Percentiles rank a stretch among this genome's conserved stretches.
Conservation (phyloP, 64 coral and sea anemone species). For the Dendronephthya gigantea region DNA sequence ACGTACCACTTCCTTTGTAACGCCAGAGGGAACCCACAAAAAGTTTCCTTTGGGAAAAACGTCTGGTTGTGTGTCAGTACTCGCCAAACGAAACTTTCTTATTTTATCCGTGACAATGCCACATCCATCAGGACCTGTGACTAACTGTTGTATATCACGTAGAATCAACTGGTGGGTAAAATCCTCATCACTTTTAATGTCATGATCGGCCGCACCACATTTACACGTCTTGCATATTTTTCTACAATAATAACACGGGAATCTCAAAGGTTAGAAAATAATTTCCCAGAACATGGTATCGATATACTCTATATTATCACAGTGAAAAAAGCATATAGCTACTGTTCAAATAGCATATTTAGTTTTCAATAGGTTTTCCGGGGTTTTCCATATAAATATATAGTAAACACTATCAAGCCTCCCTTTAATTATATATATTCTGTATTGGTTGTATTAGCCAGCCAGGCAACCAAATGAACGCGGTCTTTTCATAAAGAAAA, state of each 20-base stretch:
- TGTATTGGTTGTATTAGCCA: too few species aligned
- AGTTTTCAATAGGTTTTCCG: too few species aligned
- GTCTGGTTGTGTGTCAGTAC: conserved; percentile 40
- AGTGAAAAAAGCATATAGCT: too few species aligned
- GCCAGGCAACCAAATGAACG: too few species aligned
- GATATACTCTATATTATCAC: too few species aligned
- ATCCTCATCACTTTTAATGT: conserved; percentile 84
- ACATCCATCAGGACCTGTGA: conserved; percentile 41
- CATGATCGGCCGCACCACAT: conserved; percentile 79
- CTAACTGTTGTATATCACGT: conserved; percentile 57
- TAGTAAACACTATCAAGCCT: too few species aligned
- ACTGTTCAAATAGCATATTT: too few species aligned
- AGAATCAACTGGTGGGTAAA: conserved; percentile 66
- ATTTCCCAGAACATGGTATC: too few species aligned
- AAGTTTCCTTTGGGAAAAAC: conserved; percentile 65
- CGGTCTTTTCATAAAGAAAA: too few species aligned
- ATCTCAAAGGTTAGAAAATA: too few species aligned
- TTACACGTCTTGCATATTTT: conserved; percentile 99
- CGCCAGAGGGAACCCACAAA: conserved; percentile 75
- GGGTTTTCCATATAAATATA: too few species aligned
- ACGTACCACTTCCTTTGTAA: conserved; percentile 80
- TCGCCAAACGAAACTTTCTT: conserved; percentile 52
- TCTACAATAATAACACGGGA: conserved; percentile 29
- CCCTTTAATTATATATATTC: too few species aligned
- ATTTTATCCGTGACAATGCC: conserved; percentile 56